Evolutionary conservation across 2,797 vertebrate species (phyloP).

Genomic region (Alcedo quadribrachys): DNA sequence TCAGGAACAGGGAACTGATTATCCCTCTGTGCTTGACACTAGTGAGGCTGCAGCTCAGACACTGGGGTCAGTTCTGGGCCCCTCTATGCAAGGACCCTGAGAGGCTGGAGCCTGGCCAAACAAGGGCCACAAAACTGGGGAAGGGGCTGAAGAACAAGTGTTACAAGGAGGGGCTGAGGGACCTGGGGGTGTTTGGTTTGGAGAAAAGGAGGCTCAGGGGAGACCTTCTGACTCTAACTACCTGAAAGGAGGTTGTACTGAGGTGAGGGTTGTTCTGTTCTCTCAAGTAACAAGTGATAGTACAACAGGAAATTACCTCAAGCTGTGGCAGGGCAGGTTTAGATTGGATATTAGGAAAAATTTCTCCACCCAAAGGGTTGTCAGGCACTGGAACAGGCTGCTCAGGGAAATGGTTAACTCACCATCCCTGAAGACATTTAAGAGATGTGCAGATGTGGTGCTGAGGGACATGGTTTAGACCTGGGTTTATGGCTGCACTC

Average conservation of each 20-base stretch:
- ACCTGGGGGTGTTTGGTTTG: background rate
- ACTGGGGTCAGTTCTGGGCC: background rate
- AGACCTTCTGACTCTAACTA: background rate
- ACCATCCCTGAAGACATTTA: background rate
- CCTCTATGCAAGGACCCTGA: background rate
- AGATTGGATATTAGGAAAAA: background rate
- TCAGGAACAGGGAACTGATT: fast-evolving
- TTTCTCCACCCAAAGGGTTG: background rate
- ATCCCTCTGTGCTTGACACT: fast-evolving
- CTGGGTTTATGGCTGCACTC: background rate
- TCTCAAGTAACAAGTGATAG: too few species aligned
- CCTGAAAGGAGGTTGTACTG: background rate
- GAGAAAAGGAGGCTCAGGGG: background rate
- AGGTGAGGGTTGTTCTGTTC: background rate
- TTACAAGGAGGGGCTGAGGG: background rate
- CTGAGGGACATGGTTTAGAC: background rate
- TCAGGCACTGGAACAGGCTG: background rate
- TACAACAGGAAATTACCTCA: background rate
- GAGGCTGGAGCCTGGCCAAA: background rate
- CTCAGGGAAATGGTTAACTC: background rate
- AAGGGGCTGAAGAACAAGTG: background rate
- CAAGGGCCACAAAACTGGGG: background rate
- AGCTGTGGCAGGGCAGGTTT: background rate
- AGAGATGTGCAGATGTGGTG: fast-evolving
- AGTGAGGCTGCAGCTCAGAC: background rate